These are phyloP conservation scores for Chanos chanos DNA, from an alignment of 2,797 vertebrate species.

Conservation along the genomic window DNA sequence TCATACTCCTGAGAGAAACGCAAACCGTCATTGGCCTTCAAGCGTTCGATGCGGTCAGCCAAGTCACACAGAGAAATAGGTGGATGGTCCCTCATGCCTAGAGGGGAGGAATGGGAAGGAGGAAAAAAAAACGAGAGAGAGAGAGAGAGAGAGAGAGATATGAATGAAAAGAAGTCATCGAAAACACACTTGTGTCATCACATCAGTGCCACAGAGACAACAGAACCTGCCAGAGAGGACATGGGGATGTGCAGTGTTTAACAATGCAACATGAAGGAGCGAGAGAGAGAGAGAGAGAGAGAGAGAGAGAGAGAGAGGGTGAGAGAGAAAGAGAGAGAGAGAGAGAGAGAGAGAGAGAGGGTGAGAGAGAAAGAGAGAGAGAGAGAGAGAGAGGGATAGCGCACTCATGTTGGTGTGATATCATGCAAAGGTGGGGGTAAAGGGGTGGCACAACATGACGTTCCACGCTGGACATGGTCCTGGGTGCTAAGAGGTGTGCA, in stretches of 20 bases:
- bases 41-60: conserved; percentile 82
- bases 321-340: conserved; percentile 17
- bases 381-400: conserved; percentile 2
- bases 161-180: no score
- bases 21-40: conserved; percentile 87
- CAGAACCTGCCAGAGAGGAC: no score
- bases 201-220: no score
- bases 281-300: no score
- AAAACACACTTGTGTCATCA: no score
- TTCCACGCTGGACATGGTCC: no score
- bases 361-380: conserved; percentile 44
- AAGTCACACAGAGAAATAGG: conserved; percentile 79
- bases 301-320: conserved; percentile 42
- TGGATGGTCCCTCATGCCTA: conserved; percentile 86
- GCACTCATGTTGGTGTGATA: conserved; percentile 28
- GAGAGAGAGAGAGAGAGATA: background rate
- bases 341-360: background rate
- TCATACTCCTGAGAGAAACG: conserved; percentile 93
- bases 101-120: conserved; percentile 40
- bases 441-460: no score
- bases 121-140: conserved; percentile 17
- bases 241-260: no score
- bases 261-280: no score
- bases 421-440: conserved; percentile 42
- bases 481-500: no score